Base-by-base conservation (phyloP, 2,113 vertebrate species). In the Ctenomys sociabilis region DNA sequence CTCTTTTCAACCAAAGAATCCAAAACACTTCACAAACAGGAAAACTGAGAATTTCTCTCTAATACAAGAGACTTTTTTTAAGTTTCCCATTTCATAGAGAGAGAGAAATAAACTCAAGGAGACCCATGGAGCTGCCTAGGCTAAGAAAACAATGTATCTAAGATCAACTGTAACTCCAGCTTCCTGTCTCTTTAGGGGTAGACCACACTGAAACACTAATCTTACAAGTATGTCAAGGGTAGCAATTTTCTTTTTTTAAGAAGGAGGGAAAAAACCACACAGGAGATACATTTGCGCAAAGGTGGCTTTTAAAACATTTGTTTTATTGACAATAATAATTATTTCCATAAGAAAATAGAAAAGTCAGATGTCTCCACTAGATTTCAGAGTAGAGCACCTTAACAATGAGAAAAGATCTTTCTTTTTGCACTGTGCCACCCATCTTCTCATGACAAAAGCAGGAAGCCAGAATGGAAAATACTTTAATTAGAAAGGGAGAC, bases 211-310 rank as follows among this genome's bases (percentile, higher is more conserved):
- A 77, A 61, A 92, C 32, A 59, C 68, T 78, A 95, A 86, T 78
- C 75, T 90, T 26, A 68, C 5, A 52, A 54, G 77, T 78, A 78
- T 78, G 54, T 75, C 35, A 35, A 93, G 66, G 37, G 85, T 52
- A 93, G 68, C 83, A 95, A 37, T 95, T 92, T 95, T 94, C 88
- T 94, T 85, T 91, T 78, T 59, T 93, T 26, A 72, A 85, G 57
- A 94, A 89, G 32, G 24, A 13, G 40, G 70, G 86, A 61, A 54
- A 8, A 77, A 80, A 88, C 59, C 92, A 75, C 28, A 24, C 26
- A 72, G 3, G n/a, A 90, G 21, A 73, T 68, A 26, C 26, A 97
- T 97, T 98, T 98, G 94, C 91, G 95, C 97, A 96, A 96, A 96
- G 91, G 66, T 95, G 89, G 81, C 94, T 96, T 94, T 96, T 92